Evolutionary conservation across 2,113 vertebrate species (phyloP).

Genomic region (Cololabis saira): DNA sequence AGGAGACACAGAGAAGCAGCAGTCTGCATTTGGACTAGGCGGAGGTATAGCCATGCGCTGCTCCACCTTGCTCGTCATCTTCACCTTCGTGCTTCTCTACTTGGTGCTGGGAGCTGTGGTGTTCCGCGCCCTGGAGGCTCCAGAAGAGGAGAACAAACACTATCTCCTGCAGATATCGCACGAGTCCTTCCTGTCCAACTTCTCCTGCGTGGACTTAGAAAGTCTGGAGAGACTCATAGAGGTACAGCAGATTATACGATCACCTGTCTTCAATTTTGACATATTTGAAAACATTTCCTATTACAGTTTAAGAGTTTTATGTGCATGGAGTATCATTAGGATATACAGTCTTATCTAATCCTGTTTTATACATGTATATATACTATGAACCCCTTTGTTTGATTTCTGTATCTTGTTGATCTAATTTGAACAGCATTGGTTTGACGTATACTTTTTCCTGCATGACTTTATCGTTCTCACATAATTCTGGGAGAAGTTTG

Average conservation of each 20-base stretch:
- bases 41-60: slow-evolving; percentile 82
- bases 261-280: not conserved
- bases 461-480: too few relatives aligned
- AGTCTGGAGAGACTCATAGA: slow-evolving; percentile 80
- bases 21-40: slow-evolving; percentile 38
- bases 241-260: slow-evolving; percentile 69
- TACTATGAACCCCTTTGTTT: too few relatives aligned
- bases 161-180: slow-evolving; percentile 64
- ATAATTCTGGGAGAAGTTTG: too few relatives aligned
- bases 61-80: slow-evolving; percentile 85
- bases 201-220: slow-evolving; percentile 80
- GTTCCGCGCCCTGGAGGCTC: slow-evolving; percentile 86
- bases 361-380: too few relatives aligned
- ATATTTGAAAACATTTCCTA: not conserved
- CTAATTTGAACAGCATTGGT: too few relatives aligned
- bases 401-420: too few relatives aligned
- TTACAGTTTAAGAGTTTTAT: not conserved
- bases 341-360: too few relatives aligned
- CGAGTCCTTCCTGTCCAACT: slow-evolving; percentile 79
- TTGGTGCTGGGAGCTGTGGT: slow-evolving; percentile 88
- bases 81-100: slow-evolving; percentile 86
- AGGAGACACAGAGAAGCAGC: slow-evolving; percentile 44
- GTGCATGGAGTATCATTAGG: too few relatives aligned
- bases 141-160: slow-evolving; percentile 77
- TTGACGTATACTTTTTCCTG: too few relatives aligned